Conservation (phyloP, 2,888 invertebrate species). For the Hyles lineata region DNA sequence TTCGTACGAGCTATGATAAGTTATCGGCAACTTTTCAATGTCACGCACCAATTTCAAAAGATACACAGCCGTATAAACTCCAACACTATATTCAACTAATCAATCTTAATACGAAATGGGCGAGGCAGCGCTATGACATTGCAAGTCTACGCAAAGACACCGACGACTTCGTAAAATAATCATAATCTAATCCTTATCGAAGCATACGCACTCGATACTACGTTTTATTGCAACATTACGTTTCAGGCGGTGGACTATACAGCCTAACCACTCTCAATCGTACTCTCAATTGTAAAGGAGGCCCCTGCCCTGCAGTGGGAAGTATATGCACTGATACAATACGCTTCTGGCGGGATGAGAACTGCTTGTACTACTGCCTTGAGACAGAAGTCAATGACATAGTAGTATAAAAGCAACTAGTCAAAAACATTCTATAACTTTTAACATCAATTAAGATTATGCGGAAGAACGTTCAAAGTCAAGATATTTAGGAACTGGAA, state of each 20-base stretch:
- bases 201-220: background rate
- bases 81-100: background rate
- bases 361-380: too few relatives aligned
- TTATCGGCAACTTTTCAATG: background rate
- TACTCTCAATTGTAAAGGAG: too few relatives aligned
- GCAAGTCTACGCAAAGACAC: background rate
- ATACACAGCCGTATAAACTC: background rate
- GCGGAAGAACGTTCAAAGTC: too few relatives aligned
- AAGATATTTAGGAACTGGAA: background rate
- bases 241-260: too few relatives aligned
- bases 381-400: too few relatives aligned
- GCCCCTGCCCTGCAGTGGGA: too few relatives aligned
- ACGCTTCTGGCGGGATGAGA: background rate
- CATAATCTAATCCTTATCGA: background rate
- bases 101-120: conserved; percentile 3
- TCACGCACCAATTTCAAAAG: background rate
- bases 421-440: too few relatives aligned
- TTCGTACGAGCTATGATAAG: background rate
- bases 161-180: conserved; percentile 6
- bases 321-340: too few relatives aligned
- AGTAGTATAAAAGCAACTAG: too few relatives aligned
- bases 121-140: background rate
- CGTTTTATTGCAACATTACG: background rate
- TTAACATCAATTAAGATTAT: too few relatives aligned
- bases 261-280: too few relatives aligned